phyloP scores from a whole-genome alignment of 1,140 invertebrate species.

The Pollicipes pollicipes region DNA sequence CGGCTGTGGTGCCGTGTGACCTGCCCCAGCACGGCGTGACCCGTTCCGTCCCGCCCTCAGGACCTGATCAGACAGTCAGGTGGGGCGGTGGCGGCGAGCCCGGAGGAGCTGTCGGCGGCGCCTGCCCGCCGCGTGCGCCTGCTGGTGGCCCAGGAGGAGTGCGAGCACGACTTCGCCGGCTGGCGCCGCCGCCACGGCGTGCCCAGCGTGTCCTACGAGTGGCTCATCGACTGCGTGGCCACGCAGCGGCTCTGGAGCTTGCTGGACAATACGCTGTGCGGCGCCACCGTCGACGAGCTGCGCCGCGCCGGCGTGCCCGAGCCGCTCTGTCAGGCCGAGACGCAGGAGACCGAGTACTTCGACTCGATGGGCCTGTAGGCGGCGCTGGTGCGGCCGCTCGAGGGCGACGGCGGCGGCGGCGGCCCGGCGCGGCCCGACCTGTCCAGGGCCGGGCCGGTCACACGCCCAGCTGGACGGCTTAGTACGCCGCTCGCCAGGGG shows the following conservation, averaged over 20 bases:
- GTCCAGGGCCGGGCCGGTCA: too few relatives aligned
- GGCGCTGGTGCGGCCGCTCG: too few relatives aligned
- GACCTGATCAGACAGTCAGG: background rate
- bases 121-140: background rate
- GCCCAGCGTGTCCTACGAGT: background rate
- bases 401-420: too few relatives aligned
- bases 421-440: too few relatives aligned
- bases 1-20: too few relatives aligned
- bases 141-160: background rate
- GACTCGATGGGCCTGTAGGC: background rate
- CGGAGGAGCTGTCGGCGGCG: background rate
- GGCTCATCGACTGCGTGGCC: background rate
- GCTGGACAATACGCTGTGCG: background rate
- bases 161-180: background rate
- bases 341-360: background rate
- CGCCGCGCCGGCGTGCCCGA: background rate
- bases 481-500: too few relatives aligned
- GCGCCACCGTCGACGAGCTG: background rate
- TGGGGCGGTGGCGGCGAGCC: background rate
- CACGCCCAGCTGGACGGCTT: too few relatives aligned
- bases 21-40: too few relatives aligned
- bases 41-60: background rate
- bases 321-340: background rate
- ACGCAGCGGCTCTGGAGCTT: background rate
- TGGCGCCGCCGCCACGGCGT: background rate